These are phyloP conservation scores for Tanytarsus gracilentus DNA, from an alignment of 2,888 invertebrate species.

Conservation along the genomic window DNA sequence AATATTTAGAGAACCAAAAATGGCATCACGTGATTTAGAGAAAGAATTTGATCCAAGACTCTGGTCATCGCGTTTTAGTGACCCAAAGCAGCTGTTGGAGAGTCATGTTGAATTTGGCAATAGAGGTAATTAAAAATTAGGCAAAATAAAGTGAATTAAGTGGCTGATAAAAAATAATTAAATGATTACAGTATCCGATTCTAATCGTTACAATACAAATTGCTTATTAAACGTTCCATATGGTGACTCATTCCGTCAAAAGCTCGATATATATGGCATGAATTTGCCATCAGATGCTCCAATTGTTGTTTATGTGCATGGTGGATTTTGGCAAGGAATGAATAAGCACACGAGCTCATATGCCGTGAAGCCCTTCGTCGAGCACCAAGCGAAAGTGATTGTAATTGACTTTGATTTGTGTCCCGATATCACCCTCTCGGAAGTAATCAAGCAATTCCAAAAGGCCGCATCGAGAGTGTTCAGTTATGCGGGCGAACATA, in stretches of 20 bases:
- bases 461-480: slow-evolving; percentile 53
- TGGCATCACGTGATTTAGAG: slow-evolving; percentile 42
- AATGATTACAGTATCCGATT: slow-evolving; percentile 46
- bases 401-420: slow-evolving; percentile 72
- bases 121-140: slow-evolving; percentile 42
- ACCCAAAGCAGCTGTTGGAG: slow-evolving; percentile 45
- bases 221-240: slow-evolving; percentile 55
- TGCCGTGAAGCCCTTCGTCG: slow-evolving; percentile 53
- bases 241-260: slow-evolving; percentile 51
- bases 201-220: slow-evolving; percentile 44
- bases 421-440: slow-evolving; percentile 53
- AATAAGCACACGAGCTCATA: slow-evolving; percentile 56
- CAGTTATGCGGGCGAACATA: slow-evolving; percentile 52
- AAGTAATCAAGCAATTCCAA: slow-evolving; percentile 57
- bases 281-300: slow-evolving; percentile 58
- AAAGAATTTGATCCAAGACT: slow-evolving; percentile 51
- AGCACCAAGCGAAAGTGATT: slow-evolving; percentile 57
- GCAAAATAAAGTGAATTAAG: not conserved
- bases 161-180: slow-evolving; percentile 29
- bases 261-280: slow-evolving; percentile 63
- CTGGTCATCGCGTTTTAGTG: slow-evolving; percentile 52
- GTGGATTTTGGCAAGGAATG: slow-evolving; percentile 81
- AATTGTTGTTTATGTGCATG: slow-evolving; percentile 73
- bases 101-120: slow-evolving; percentile 48
- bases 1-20: not conserved